Evolutionary conservation across 2,113 vertebrate species (phyloP).

Genomic region (Bos taurus): ARS-UCD2.0 NC_037356.1:34813501-34814000

Average conservation of each 20-base stretch:
- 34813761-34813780: not conserved
- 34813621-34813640: not conserved
- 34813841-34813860: fast-evolving
- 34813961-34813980: not conserved
- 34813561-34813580: fast-evolving
- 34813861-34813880: not conserved
- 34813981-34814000: not conserved
- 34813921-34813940: not conserved
- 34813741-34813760: not conserved
- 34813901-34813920: not conserved
- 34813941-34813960: not conserved
- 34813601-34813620: not conserved
- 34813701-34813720: not conserved
- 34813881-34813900: not conserved
- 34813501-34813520: fast-evolving
- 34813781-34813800: not conserved
- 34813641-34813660: not conserved
- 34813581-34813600: not conserved
- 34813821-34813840: not conserved
- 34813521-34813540: not conserved
- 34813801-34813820: not conserved
- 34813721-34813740: not conserved
- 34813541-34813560: not conserved
- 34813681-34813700: not conserved
- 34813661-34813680: not conserved